phyloP scores from a whole-genome alignment of 2,888 invertebrate genomes.

The Drosophila dives region DNA sequence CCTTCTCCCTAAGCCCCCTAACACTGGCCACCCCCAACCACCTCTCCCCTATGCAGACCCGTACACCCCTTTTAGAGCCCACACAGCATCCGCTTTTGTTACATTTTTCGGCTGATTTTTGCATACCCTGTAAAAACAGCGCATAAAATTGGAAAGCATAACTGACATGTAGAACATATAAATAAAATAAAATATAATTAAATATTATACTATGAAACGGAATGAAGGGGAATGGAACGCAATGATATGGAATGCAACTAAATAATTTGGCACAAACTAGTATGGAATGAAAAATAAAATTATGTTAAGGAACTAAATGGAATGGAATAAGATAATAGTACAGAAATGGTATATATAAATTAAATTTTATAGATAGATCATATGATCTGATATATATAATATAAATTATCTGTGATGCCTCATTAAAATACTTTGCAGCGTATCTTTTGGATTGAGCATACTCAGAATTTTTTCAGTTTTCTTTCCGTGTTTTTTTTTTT shows the following conservation, averaged over 20 bases:
- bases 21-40: not conserved
- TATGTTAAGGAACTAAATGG: not conserved
- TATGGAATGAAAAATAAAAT: not conserved
- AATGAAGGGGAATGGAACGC: not conserved
- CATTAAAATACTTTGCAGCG: not conserved
- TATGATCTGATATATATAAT: not conserved
- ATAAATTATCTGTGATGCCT: not conserved
- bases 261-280: not conserved
- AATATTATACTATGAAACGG: not conserved
- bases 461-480: not conserved
- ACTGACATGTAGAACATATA: not conserved
- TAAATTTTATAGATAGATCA: not conserved
- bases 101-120: slow-evolving; percentile 39
- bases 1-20: not conserved
- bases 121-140: slow-evolving; percentile 43
- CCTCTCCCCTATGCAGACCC: not conserved
- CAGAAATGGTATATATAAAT: not conserved
- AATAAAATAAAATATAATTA: not conserved
- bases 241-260: not conserved
- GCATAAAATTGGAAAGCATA: not conserved
- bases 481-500: slow-evolving; percentile 2
- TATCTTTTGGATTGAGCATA: slow-evolving; percentile 1
- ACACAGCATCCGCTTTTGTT: slow-evolving; percentile 56
- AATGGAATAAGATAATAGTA: no score
- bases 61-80: slow-evolving; percentile 22